Evolutionary conservation across 1,140 invertebrate species (phyloP), one percentile per base, ranked within the genome.

Genomic region (Penaeus indicus): DNA sequence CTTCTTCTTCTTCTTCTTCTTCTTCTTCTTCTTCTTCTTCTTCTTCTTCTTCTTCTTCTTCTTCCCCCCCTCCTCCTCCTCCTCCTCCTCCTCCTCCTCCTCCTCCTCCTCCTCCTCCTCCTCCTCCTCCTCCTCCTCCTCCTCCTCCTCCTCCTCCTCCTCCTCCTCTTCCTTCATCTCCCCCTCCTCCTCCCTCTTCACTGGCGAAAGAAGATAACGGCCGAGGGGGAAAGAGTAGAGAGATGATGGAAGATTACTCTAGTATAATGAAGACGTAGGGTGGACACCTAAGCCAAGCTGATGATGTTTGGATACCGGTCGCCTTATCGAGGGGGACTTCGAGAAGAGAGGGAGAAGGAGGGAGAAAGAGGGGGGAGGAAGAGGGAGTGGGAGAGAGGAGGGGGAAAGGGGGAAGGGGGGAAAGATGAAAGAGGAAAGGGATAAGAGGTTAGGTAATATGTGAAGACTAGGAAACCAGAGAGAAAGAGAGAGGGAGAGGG

Each of bases 31-130:
- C 78, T 32, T 83, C 38, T n/a, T 67, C 63, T n/a, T n/a, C 63
- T 67, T 67, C 63, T n/a, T n/a, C 63, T n/a, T 67, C 63, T n/a
- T 67, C 63, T n/a, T n/a, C 63, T n/a, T n/a, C n/a, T 67, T 67
- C 63, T n/a, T n/a, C 63, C 3, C 3, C 63, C 3, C 3, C 19
- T 21, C 3, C 63, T 67, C 3, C n/a, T n/a, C 3, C 63, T n/a
- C 3, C n/a, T n/a, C 3, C n/a, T n/a, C 3, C 63, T n/a, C 3
- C n/a, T 67, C 3, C 63, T n/a, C 3, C 63, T 67, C 3, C n/a
- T 67, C 3, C 63, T n/a, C 3, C n/a, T 67, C 3, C n/a, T n/a
- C 3, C 63, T n/a, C 3, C 63, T n/a, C 3, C 19, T n/a, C 3
- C n/a, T 67, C 1, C 63, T n/a, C 3, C 63, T 67, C 3, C 63